Conservation (phyloP, 2,113 vertebrate genomes). For the Rhabdomys dilectus region DNA sequence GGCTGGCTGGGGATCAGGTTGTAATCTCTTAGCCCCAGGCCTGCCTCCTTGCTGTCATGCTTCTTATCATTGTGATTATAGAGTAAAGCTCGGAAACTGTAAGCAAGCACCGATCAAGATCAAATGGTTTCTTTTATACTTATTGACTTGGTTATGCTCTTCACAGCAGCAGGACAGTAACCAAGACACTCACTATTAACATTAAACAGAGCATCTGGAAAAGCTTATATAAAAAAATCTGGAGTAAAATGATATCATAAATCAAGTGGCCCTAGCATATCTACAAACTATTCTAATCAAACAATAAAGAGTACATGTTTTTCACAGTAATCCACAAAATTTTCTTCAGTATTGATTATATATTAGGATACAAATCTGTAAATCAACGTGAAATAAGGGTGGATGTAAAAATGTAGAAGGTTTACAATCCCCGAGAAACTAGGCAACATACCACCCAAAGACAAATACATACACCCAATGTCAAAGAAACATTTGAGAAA, state of each 20-base stretch:
- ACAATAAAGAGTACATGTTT: neutral
- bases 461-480: too few species aligned
- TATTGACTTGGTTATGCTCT: neutral
- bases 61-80: neutral
- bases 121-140: neutral
- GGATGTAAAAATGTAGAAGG: neutral
- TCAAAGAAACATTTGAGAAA: neutral
- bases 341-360: neutral
- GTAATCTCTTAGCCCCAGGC: neutral
- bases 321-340: neutral
- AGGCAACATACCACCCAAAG: neutral
- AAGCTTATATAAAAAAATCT: neutral
- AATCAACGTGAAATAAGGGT: neutral
- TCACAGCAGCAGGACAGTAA: neutral
- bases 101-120: neutral
- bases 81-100: neutral
- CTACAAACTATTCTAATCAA: neutral
- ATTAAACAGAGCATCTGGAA: neutral
- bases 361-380: neutral
- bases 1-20: neutral
- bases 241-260: neutral
- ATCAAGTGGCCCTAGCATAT: neutral
- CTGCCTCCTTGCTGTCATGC: neutral
- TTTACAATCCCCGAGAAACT: neutral
- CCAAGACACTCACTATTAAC: neutral